A percentile compares a stretch with the other conserved stretches of the same genome.
Evolutionary conservation across 2,888 invertebrate genomes (phyloP).

Genomic region (Drosophila subsilvestris): DNA sequence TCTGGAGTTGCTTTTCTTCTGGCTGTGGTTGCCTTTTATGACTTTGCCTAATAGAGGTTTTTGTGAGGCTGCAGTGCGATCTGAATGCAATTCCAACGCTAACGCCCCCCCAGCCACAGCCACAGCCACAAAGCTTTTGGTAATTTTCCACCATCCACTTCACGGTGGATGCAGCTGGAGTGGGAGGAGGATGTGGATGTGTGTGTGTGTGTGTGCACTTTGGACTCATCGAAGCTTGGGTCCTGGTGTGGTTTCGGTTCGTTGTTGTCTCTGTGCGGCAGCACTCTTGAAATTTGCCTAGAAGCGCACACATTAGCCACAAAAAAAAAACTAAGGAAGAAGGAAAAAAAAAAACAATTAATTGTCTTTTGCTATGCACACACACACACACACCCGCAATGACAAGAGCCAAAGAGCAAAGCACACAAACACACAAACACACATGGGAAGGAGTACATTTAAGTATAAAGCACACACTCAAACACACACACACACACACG

Average conservation of each 20-base stretch:
- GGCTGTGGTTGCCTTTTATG: conserved; percentile 41
- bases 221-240: conserved; percentile 25
- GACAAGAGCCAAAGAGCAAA: conserved; percentile 53
- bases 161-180: background rate
- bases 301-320: conserved; percentile 31
- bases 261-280: conserved; percentile 15
- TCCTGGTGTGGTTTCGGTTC: conserved; percentile 37
- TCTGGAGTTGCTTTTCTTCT: conserved; percentile 29
- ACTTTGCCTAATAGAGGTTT: conserved; percentile 49
- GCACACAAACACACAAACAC: conserved; percentile 29
- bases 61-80: conserved; percentile 40
- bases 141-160: conserved; percentile 26
- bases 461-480: conserved; percentile 14
- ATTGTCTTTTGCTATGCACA: conserved; percentile 73
- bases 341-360: conserved; percentile 65
- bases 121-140: conserved; percentile 27
- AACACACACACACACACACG: conserved; percentile 20
- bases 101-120: background rate
- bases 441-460: conserved; percentile 24
- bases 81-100: conserved; percentile 33
- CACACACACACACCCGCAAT: conserved; percentile 30
- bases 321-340: conserved; percentile 24
- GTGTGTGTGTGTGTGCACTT: conserved; percentile 12
- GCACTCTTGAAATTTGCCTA: conserved; percentile 43
- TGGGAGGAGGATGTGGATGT: background rate